Evolutionary conservation across 2,113 vertebrate species (phyloP).

Genomic region (Telmatochromis sp.): DNA sequence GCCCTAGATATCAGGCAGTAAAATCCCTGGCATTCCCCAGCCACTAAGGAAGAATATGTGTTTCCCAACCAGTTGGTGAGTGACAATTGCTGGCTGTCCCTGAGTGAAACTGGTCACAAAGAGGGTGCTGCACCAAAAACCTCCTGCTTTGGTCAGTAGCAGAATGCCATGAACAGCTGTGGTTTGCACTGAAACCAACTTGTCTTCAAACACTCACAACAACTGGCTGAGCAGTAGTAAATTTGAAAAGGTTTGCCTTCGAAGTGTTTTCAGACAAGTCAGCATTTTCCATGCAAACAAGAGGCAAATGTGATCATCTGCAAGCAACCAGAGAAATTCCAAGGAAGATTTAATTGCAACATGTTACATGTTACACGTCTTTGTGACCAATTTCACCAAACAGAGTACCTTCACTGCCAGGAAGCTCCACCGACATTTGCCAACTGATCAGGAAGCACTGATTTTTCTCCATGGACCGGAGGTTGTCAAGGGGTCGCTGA

Average conservation of each 20-base stretch:
- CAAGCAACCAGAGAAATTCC: background rate
- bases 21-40: background rate
- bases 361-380: background rate
- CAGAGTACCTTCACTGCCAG: background rate
- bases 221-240: background rate
- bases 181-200: background rate
- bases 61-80: background rate
- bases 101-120: background rate
- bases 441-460: accelerated
- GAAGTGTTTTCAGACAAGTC: background rate
- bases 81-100: background rate
- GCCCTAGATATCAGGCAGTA: background rate
- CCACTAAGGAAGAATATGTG: background rate
- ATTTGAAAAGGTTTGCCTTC: background rate
- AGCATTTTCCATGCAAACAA: background rate
- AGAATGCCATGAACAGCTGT: background rate
- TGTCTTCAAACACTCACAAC: background rate
- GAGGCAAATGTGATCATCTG: background rate
- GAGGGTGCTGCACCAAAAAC: background rate
- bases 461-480: background rate
- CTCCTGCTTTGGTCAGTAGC: background rate
- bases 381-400: background rate
- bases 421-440: background rate
- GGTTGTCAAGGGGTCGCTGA: background rate
- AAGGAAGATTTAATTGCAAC: background rate